These are phyloP conservation scores for Dolichallabes microphthalmus DNA, from an alignment of 2,113 vertebrate species.

Conservation along the genomic window DNA sequence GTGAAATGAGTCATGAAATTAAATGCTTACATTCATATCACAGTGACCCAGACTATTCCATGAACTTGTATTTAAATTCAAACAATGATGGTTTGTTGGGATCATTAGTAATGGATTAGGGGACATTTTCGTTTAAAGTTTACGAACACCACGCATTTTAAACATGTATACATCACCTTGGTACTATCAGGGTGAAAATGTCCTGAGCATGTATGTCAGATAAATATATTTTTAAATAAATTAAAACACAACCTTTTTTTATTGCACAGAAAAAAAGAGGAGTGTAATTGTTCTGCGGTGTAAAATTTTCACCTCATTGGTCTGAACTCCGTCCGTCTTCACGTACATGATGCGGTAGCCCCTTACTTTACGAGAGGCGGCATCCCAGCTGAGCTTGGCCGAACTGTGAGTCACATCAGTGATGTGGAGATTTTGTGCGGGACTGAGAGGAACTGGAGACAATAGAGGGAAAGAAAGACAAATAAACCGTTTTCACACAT, in stretches of 20 bases:
- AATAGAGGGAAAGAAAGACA: not conserved
- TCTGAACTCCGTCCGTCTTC: conserved; percentile 82
- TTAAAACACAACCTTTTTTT: not conserved
- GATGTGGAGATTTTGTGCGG: conserved; percentile 83
- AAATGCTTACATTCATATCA: not conserved
- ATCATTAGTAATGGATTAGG: not conserved
- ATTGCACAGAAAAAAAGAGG: not conserved
- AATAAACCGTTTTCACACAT: not conserved
- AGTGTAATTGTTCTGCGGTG: not conserved
- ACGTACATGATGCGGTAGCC: conserved; percentile 88
- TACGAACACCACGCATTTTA: not conserved
- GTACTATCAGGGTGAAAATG: not conserved
- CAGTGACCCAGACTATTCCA: not conserved
- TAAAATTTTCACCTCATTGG: conserved; percentile 80
- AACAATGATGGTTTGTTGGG: not conserved
- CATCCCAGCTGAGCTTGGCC: conserved; percentile 83
- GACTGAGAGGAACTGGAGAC: conserved; percentile 79
- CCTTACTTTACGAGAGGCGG: conserved; percentile 75
- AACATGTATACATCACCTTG: not conserved
- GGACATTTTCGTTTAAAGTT: not conserved
- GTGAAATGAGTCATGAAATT: not conserved
- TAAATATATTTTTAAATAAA: not conserved
- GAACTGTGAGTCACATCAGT: conserved; percentile 83
- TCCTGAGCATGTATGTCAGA: not conserved
- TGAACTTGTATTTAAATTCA: not conserved